Evolutionary conservation across 1,140 invertebrate species (phyloP), one percentile per base, ranked within the genome.

Genomic region (Teleogryllus occipitalis): DNA sequence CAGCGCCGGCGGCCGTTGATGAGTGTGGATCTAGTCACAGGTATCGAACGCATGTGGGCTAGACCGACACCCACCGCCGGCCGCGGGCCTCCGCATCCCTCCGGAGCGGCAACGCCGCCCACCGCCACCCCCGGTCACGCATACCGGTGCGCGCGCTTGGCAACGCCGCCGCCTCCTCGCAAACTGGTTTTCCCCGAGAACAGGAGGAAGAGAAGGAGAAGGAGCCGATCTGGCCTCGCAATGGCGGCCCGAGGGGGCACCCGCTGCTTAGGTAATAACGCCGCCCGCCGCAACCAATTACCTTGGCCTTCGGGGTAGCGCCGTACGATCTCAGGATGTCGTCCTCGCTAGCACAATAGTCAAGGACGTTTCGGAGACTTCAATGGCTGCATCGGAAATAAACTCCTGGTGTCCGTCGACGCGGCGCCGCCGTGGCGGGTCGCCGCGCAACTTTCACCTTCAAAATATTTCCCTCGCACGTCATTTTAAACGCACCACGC

Each of bases 21-120:
- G 92, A 93, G 92, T 93, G 92, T 93, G 92, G 91, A 93, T 93
- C 92, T 93, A 93, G 92, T 93, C 92, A 93, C 84, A 82, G 73
- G 84, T 80, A 82, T 82, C 82, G 83, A 83, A 82, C 78, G 82
- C 84, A 90, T 91, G 91, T 92, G 90, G 88, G 93, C 92, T 89
- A 93, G 91, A 92, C 90, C 88, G 90, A 90, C 90, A 93, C 92
- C 91, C 91, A 91, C n/a, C 76, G 47, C 4, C 7, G n/a, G 76
- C 47, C 47, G 39, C 76, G 8, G 21, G 47, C 54, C 18, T 65
- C 54, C 10, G 54, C 10, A 65, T 65, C 54, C 54, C 54, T 65
- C 18, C 18, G 54, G 10, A 0, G 54, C 54, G 10, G 54, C 54
- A 14, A 18, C 54, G 10, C 54, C 54, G 10, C 18, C 54, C 54